phyloP scores from a whole-genome alignment of 2,113 vertebrate species.

The Rhagologus leucostigma region DNA sequence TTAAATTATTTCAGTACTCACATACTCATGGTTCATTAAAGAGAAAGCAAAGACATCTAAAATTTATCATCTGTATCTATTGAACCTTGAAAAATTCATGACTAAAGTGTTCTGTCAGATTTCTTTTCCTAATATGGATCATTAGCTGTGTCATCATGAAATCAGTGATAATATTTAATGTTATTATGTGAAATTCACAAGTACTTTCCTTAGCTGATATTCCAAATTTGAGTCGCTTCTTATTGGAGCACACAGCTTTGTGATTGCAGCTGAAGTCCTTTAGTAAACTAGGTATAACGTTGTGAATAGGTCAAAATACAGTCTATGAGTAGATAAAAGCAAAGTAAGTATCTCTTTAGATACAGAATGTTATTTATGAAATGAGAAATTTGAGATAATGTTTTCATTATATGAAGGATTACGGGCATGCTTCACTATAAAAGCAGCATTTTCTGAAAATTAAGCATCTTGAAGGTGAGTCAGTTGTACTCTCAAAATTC shows the following conservation, averaged over 20 bases:
- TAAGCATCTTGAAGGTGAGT: background rate
- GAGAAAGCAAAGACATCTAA: background rate
- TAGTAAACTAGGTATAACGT: background rate
- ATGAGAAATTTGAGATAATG: background rate
- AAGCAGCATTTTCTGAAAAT: background rate
- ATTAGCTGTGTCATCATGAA: background rate
- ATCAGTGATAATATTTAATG: background rate
- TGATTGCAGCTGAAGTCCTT: background rate
- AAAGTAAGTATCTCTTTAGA: background rate
- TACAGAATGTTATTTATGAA: background rate
- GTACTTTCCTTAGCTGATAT: background rate
- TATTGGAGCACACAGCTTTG: background rate
- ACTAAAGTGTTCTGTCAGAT: background rate
- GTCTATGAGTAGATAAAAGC: background rate
- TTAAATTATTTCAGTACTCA: background rate
- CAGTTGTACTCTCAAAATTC: background rate
- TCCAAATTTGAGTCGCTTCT: background rate
- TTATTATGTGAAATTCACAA: background rate
- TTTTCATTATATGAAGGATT: background rate
- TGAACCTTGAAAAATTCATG: background rate
- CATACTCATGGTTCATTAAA: background rate
- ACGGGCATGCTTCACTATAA: background rate
- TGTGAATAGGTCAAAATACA: background rate
- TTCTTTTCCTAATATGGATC: background rate
- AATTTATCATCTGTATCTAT: background rate